Evolutionary conservation across 2,113 vertebrate species (phyloP), one percentile per base, ranked within the genome.

Genomic region (Phalacrocorax carbo): DNA sequence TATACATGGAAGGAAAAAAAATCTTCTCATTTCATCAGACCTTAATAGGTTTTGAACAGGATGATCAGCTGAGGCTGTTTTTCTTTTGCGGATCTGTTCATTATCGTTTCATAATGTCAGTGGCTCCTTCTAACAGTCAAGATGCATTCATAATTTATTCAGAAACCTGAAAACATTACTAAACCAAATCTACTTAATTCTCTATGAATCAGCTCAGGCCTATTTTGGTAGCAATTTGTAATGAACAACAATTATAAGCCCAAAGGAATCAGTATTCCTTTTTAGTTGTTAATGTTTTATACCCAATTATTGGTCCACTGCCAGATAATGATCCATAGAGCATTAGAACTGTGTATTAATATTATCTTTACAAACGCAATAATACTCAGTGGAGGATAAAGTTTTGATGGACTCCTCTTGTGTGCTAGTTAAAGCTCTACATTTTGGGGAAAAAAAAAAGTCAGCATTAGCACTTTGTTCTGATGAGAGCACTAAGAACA

Each of bases 101-200:
- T 97, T 97, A 96, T 92, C 26, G 0, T 97, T 96, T 96, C 91
- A 88, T 97, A 97, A 97, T 93, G 91, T 97, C 98, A 97, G 58
- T 90, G 73, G 89, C 92, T 97, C 90, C 92, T 97, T 98, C 93
- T 94, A 95, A 95, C 87, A 97, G 93, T 95, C 94, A 97, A 95
- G 96, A 97, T 93, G 95, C 97, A 95, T 96, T 97, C 95, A 98
- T 98, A 98, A 98, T 98, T 98, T 98, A 98, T 98, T 98, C 97
- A 98, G 92, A 93, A 95, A 97, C 94, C 97, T 95, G 96, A 97
- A 98, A 97, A 98, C 96, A 97, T 98, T 97, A 97, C 97, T 98
- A 98, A 98, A 96, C 94, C 82, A 97, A 98, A 97, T 94, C 96
- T 98, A 94, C 94, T 98, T 98, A 98, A 97, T 97, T 98, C 96